Base-by-base conservation (phyloP, 2,888 invertebrate genomes). In the Rotaria socialis region DNA sequence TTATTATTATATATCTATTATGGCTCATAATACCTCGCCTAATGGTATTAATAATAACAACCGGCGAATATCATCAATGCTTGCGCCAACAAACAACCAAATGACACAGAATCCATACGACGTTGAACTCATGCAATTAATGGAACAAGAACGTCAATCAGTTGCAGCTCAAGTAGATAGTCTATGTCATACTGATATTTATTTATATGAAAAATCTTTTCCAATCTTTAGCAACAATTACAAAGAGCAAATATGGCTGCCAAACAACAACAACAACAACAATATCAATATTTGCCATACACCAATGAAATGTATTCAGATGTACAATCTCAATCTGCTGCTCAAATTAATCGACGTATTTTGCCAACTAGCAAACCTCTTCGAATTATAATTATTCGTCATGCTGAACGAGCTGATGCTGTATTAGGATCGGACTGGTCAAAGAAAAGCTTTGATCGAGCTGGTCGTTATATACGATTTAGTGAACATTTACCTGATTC, bases 331-430 rank as follows among this genome's bases (percentile, higher is more conserved):
- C 67, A 67, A 16, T 14, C 27, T 0, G 35, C 0, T 41, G 3
- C 27, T 41, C 14, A 35, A 67, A 5, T 27, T 19, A 27, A 14
- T 67, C 67, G 67, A 67, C 67, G 14, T 35, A 14, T 67, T 19
- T 4, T 67, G n/a, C 35, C 35, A 35, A 3, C n/a, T 16, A 19
- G 19, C 7, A 67, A 67, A 35, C 80, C 80, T 47, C 47, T 80
- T n/a, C 80, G n/a, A 22, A 80, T 80, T 11, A 47, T 43, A 19
- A 80, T 80, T 47, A 80, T 80, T 47, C 80, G 80, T 80, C 80
- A 80, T 80, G 80, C 80, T 24, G 80, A 80, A 80, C 80, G 80
- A n/a, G 80, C n/a, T 47, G 47, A 80, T 80, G 80, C 80, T 80
- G 80, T 47, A 47, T 16, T 80, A 43, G 80, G 80, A 47, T 80